A percentile compares a stretch with the other conserved stretches of the same genome.
Conservation (phyloP, 2,888 invertebrate genomes). For the Leucophenga montana region DNA sequence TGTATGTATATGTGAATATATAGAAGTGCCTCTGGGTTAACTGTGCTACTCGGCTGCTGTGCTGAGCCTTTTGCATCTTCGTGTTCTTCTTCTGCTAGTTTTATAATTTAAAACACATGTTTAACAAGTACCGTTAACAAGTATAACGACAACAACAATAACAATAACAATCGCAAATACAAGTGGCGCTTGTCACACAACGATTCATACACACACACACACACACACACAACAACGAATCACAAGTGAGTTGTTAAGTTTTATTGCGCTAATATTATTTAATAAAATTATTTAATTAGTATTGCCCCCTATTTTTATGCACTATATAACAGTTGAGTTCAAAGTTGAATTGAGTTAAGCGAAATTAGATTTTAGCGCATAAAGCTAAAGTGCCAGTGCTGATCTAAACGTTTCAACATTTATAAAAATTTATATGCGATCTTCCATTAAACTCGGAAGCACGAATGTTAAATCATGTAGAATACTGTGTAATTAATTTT, state of each 20-base stretch:
- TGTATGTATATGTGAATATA: constrained; percentile 19
- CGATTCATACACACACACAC: constrained; percentile 15
- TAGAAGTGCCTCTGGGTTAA: background rate
- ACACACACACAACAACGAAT: constrained; percentile 7
- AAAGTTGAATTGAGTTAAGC: constrained; percentile 44
- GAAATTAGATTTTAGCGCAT: constrained; percentile 16
- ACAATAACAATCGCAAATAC: constrained; percentile 24
- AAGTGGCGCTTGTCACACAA: constrained; percentile 3
- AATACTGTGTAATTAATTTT: no score
- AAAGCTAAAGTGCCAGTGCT: no score
- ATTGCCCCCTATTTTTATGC: constrained; percentile 15
- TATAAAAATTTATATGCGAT: no score
- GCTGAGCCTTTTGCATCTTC: no score
- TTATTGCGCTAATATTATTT: constrained; percentile 41
- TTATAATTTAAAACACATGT: constrained; percentile 10
- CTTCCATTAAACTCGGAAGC: no score
- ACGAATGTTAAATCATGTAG: no score
- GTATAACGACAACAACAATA: constrained; percentile 27
- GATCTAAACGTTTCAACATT: no score
- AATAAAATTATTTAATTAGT: constrained; percentile 50
- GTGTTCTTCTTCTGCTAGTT: no score
- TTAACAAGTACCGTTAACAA: background rate
- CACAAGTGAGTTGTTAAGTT: constrained; percentile 52
- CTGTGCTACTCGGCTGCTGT: background rate
- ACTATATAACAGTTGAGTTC: constrained; percentile 42